Evolutionary conservation across 2,113 vertebrate species (phyloP).

Genomic region (Eupsittula cactorum): DNA sequence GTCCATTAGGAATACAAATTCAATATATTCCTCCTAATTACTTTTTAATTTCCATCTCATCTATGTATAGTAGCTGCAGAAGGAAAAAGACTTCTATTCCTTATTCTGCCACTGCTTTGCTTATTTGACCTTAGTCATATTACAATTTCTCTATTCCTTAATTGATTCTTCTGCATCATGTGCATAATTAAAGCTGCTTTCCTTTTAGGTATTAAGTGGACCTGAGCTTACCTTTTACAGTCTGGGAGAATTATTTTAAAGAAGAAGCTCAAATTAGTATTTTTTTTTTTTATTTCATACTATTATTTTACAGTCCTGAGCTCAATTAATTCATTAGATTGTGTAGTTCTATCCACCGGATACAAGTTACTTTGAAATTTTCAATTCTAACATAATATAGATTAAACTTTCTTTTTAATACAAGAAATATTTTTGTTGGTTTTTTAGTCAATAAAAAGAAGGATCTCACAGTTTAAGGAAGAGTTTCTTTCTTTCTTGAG

Average conservation of each 20-base stretch:
- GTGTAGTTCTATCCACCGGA: background rate
- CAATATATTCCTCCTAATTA: constrained; percentile 31
- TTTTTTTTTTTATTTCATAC: background rate
- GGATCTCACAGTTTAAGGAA: background rate
- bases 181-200: background rate
- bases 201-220: background rate
- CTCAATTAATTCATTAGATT: background rate
- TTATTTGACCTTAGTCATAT: constrained; percentile 19
- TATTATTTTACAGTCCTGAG: background rate
- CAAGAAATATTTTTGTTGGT: background rate
- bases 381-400: background rate
- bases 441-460: background rate
- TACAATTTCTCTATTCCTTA: background rate
- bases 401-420: background rate
- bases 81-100: background rate
- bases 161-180: constrained; percentile 19
- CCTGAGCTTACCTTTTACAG: background rate
- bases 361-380: background rate
- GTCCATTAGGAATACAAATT: constrained; percentile 25
- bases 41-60: constrained; percentile 31
- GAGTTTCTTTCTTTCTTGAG: background rate
- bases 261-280: background rate
- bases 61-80: background rate
- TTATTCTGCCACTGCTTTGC: constrained; percentile 6
- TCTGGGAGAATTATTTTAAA: background rate